A percentile compares a stretch with the other conserved stretches of the same genome.
These are phyloP conservation scores for Passer montanus DNA, from an alignment of 2,113 vertebrate species.

Conservation along the genomic window DNA sequence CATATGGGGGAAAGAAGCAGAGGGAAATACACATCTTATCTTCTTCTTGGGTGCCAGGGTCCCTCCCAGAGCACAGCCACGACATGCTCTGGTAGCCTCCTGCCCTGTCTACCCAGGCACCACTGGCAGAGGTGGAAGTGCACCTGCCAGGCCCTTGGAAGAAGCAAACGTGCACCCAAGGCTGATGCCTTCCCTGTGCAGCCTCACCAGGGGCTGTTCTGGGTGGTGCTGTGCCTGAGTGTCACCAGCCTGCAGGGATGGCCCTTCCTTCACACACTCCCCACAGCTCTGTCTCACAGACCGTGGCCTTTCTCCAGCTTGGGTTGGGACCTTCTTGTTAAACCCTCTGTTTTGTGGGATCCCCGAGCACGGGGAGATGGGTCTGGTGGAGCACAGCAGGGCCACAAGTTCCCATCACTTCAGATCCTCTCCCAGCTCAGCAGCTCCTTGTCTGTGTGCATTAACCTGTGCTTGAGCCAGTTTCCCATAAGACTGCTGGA, in stretches of 20 bases:
- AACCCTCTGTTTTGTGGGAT: neutral
- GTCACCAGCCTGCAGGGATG: neutral
- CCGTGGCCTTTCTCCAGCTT: fast-evolving
- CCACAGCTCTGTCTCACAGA: neutral
- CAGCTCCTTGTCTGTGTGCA: fast-evolving
- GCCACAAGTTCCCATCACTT: neutral
- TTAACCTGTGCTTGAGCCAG: neutral
- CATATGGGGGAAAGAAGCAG: neutral
- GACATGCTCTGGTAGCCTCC: neutral
- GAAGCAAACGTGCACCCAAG: fast-evolving
- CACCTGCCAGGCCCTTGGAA: neutral
- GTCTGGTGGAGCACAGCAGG: neutral
- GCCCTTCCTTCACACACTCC: neutral
- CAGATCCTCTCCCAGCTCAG: neutral
- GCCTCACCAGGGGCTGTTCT: neutral
- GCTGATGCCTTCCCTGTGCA: neutral
- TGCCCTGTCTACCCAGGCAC: neutral
- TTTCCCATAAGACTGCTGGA: neutral
- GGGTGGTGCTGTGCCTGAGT: neutral
- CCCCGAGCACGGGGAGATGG: fast-evolving
- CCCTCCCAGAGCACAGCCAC: neutral
- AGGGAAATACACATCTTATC: neutral
- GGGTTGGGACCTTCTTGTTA: neutral
- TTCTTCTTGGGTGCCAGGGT: neutral
- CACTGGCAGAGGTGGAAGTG: neutral